These are phyloP conservation scores for Caenorhabditis elegans DNA, from an alignment of 1,140 invertebrate species.

Conservation along the genomic window DNA sequence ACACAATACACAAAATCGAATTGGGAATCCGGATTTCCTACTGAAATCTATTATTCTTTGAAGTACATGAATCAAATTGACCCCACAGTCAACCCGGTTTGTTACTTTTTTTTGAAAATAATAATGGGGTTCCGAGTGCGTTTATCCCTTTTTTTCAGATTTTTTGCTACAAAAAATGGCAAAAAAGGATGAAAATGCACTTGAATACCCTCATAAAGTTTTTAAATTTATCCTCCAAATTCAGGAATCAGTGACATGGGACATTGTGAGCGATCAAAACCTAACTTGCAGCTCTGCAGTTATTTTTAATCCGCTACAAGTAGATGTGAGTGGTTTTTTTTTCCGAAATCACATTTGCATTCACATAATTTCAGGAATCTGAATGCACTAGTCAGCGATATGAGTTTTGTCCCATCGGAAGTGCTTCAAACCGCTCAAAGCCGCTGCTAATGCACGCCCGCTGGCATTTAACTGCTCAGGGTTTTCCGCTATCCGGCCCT, in stretches of 20 bases:
- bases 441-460: conserved; percentile 19
- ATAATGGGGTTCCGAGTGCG: too few relatives aligned
- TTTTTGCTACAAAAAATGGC: too few relatives aligned
- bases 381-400: not conserved
- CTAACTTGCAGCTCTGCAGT: not conserved
- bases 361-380: not conserved
- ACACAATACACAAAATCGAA: conserved; percentile 6
- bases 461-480: conserved; percentile 24
- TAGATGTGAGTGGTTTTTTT: not conserved
- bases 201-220: too few relatives aligned
- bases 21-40: conserved; percentile 35
- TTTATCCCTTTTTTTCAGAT: too few relatives aligned
- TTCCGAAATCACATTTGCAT: too few relatives aligned
- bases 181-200: too few relatives aligned
- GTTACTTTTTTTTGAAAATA: not conserved
- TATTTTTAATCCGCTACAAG: conserved; percentile 21
- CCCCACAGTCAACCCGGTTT: not conserved
- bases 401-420: conserved; percentile 37
- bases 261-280: conserved; percentile 11
- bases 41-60: conserved; percentile 30
- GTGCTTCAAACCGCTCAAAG: conserved; percentile 21
- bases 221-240: not conserved
- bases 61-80: not conserved
- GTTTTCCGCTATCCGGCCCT: conserved; percentile 18
- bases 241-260: conserved; percentile 8